Evolutionary conservation across 1,140 invertebrate genomes (phyloP).

Genomic region (Sitophilus oryzae): DNA sequence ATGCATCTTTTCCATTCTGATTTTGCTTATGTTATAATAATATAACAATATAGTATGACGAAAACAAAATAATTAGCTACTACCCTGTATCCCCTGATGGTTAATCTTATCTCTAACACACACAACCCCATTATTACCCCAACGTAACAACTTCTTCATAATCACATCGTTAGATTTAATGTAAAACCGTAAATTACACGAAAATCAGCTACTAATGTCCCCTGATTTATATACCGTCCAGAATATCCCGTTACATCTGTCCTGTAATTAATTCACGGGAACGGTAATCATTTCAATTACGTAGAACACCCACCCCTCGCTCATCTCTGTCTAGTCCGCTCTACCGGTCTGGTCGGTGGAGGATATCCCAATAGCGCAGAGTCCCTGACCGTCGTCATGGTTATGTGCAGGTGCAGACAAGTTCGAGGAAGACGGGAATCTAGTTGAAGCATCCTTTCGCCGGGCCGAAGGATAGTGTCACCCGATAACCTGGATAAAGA

Average conservation of each 20-base stretch:
- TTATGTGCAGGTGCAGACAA: conserved; percentile 23
- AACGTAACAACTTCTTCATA: conserved; percentile 7
- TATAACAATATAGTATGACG: too few relatives aligned
- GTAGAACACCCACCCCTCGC: conserved; percentile 13
- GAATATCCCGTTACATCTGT: conserved; percentile 37
- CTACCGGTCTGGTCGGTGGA: conserved; percentile 1
- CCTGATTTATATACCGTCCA: conserved; percentile 33
- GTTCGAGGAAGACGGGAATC: too few relatives aligned
- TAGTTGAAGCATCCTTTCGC: too few relatives aligned
- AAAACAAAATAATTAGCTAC: too few relatives aligned
- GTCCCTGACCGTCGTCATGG: conserved; percentile 14
- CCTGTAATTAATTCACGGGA: conserved; percentile 41
- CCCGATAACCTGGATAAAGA: too few relatives aligned
- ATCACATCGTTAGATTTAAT: conserved; percentile 26
- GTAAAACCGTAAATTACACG: conserved; percentile 34
- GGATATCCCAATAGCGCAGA: conserved; percentile 15
- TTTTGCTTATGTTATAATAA: too few relatives aligned
- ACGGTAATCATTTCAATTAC: conserved; percentile 41
- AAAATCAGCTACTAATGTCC: conserved; percentile 32
- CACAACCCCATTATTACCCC: background rate
- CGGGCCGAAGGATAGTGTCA: too few relatives aligned
- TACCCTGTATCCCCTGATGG: too few relatives aligned
- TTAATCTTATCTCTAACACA: too few relatives aligned
- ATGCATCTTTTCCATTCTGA: too few relatives aligned
- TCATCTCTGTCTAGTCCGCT: background rate